Evolutionary conservation across 1,140 invertebrate genomes (phyloP), one percentile per base, ranked within the genome.

Genomic region (Sminthurides bifidus): DNA sequence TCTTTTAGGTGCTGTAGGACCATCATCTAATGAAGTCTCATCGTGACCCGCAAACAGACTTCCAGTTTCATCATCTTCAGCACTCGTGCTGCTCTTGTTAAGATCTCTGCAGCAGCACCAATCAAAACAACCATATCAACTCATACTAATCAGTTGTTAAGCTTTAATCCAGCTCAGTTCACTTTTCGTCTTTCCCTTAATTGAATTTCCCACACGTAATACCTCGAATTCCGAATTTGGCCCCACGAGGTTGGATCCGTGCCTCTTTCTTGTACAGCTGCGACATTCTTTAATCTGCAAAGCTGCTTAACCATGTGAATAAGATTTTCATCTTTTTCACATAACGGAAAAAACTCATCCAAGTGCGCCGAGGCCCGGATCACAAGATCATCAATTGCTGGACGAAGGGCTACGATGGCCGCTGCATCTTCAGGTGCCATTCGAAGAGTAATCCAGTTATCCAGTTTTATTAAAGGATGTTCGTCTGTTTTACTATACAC

Each of bases 371-470:
- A 81, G 1, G 82, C 81, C 43, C 81, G 71, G 4, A 92, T 77
- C 1, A 97, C 81, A 0, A 96, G 72, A 59, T 80, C 75, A 73
- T 98, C 93, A 2, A 97, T 68, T 1, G 85, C 83, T 0, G 92
- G 92, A 56, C 92, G 77, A 0, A 98, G 71, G 5, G 87, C 85
- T 0, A 90, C 79, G 53, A 97, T 80, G 3, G 81, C 77, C 0
- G 89, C 83, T 0, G 92, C 93, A 68, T 77, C 68, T 29, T 76
- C 64, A 0, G 85, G 78, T 60, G 85, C 74, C 79, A 97, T 92
- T 8, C 85, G 78, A 24, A 97, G 76, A 70, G 90, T 93, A 21
- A 98, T 81, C n/a, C 23, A 53, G 49, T 40, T 51, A 35, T 51
- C 17, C 5, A 51, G 6, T 51, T 6, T 29, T n/a, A 38, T 29